These are phyloP conservation scores for Rhabditophanes sp. DNA, from an alignment of 2,888 invertebrate genomes.

Conservation along the genomic window DNA sequence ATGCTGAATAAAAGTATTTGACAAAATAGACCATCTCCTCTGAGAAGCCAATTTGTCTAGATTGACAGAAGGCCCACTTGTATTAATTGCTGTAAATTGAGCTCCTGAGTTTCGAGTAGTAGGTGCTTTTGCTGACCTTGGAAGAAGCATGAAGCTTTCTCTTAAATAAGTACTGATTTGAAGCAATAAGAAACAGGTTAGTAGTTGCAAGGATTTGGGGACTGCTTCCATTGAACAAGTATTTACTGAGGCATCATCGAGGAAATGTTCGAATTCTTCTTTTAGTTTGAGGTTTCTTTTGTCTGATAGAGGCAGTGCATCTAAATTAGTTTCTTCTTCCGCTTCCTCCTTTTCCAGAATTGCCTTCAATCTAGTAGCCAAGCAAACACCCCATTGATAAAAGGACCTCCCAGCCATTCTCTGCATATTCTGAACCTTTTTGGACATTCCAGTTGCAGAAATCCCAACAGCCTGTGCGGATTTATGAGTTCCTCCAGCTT, in stretches of 20 bases:
- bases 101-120: too few species aligned
- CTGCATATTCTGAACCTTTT: slow-evolving; percentile 56
- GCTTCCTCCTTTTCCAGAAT: slow-evolving; percentile 40
- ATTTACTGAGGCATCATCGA: slow-evolving; percentile 64
- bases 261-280: slow-evolving; percentile 70
- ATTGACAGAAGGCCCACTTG: slow-evolving; percentile 20
- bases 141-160: slow-evolving; percentile 70
- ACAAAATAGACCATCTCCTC: slow-evolving; percentile 42
- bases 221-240: slow-evolving; percentile 61
- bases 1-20: slow-evolving; percentile 43
- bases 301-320: too few species aligned
- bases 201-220: slow-evolving; percentile 58
- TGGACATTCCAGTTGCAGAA: slow-evolving; percentile 20
- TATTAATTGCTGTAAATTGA: too few species aligned
- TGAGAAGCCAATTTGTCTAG: slow-evolving; percentile 43
- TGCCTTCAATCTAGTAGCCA: too few species aligned
- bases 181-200: slow-evolving; percentile 80
- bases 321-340: slow-evolving; percentile 44
- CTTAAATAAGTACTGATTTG: slow-evolving; percentile 91
- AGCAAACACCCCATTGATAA: slow-evolving; percentile 94
- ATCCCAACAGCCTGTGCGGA: slow-evolving; percentile 1
- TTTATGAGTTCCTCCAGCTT: not conserved
- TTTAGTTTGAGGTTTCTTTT: slow-evolving; percentile 21
- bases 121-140: slow-evolving; percentile 39
- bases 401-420: slow-evolving; percentile 87